Percentiles rank a stretch among this genome's conserved stretches.
Evolutionary conservation across 2,113 vertebrate species (phyloP).

Genomic region (Kryptolebias marmoratus): DNA sequence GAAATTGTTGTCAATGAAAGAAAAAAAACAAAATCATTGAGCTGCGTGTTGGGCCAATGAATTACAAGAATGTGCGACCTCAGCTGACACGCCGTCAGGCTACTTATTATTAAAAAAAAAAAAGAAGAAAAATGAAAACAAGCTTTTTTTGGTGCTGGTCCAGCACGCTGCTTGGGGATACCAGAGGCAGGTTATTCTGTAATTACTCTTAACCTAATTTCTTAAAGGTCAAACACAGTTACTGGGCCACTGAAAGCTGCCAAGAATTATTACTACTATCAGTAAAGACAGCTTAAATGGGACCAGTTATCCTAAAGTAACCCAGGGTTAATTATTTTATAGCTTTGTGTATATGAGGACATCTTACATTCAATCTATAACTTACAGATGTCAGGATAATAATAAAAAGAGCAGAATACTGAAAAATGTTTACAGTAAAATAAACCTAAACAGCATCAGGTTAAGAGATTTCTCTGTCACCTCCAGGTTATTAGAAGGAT

Average conservation of each 20-base stretch:
- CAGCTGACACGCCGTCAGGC: slow-evolving; percentile 5
- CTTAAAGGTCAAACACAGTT: background rate
- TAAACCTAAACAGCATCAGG: too few relatives aligned
- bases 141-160: slow-evolving; percentile 5
- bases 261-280: background rate
- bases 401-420: background rate
- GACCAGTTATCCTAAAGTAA: background rate
- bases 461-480: too few relatives aligned
- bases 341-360: background rate
- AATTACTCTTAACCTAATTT: background rate
- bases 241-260: background rate
- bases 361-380: background rate
- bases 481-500: too few relatives aligned
- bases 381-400: too few relatives aligned
- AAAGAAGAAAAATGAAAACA: background rate
- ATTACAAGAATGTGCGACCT: slow-evolving; percentile 10
- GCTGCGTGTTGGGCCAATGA: slow-evolving; percentile 15
- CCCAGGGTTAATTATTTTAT: background rate
- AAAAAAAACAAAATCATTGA: slow-evolving; percentile 52
- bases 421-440: too few relatives aligned
- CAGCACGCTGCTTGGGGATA: background rate
- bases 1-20: slow-evolving; percentile 34
- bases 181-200: background rate
- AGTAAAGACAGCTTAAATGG: background rate
- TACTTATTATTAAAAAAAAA: background rate